Conservation (phyloP, 2,797 vertebrate genomes). For the Pangasius krempfi region DNA sequence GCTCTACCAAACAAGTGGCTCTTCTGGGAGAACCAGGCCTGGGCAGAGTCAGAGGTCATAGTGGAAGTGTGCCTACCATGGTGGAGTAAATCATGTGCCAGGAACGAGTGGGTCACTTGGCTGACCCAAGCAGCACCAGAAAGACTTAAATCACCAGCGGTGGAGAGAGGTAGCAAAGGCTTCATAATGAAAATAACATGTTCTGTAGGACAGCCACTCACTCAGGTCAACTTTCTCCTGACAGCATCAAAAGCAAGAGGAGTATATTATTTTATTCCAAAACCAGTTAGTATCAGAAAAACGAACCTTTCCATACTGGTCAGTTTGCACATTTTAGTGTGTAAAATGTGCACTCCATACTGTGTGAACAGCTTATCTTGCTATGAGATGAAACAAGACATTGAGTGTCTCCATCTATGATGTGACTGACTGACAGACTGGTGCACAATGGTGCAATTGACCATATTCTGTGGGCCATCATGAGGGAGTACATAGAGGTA, state of each 20-base stretch:
- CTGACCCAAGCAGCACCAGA: constrained; percentile 62
- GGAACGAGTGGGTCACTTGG: constrained; percentile 60
- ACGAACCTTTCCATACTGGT: neutral
- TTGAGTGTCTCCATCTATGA: neutral
- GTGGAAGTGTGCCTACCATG: constrained; percentile 60
- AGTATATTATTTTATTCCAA: constrained; percentile 6
- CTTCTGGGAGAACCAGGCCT: constrained; percentile 56
- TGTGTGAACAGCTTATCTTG: neutral
- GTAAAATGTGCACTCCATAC: neutral
- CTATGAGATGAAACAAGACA: neutral
- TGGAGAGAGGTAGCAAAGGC: constrained; percentile 62
- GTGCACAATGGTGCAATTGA: neutral
- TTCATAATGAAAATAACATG: constrained; percentile 66
- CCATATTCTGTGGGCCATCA: neutral
- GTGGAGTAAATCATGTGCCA: constrained; percentile 65
- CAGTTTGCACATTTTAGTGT: neutral
- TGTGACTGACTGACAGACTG: neutral
- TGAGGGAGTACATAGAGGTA: neutral
- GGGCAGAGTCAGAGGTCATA: constrained; percentile 50
- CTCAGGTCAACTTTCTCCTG: constrained; percentile 35
- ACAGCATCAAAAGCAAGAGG: neutral
- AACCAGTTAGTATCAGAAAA: neutral
- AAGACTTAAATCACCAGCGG: constrained; percentile 67
- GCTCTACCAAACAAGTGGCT: constrained; percentile 58
- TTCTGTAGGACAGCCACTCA: constrained; percentile 46